Conservation (phyloP, 2,888 invertebrate genomes). For the Didymodactylos carnosus region DNA sequence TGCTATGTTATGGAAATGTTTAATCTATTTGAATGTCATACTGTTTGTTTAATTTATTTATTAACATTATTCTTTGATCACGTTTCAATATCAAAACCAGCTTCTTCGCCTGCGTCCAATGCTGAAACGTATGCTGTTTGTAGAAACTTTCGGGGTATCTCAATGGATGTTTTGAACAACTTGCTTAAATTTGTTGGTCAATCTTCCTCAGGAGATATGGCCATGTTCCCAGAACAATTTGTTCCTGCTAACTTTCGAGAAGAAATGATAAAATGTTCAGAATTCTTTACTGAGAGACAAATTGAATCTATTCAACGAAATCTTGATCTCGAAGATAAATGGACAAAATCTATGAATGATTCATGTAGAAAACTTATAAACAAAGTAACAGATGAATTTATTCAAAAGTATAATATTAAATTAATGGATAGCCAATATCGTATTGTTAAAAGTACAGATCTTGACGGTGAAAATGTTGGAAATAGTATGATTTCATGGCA, state of each 20-base stretch:
- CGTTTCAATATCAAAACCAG: slow-evolving; percentile 19
- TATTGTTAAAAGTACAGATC: not conserved
- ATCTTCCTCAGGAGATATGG: not conserved
- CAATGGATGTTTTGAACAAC: not conserved
- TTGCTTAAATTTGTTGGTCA: not conserved
- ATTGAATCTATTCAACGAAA: not conserved
- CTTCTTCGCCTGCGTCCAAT: not conserved
- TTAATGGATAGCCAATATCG: not conserved
- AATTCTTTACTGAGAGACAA: not conserved
- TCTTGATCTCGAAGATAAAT: not conserved
- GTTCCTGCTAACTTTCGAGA: not conserved
- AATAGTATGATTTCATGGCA: not conserved
- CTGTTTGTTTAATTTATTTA: slow-evolving; percentile 56
- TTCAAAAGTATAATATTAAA: too few relatives aligned
- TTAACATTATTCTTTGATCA: slow-evolving; percentile 51
- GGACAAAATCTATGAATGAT: not conserved
- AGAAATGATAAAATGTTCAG: not conserved
- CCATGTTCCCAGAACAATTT: not conserved
- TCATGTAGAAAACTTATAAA: not conserved
- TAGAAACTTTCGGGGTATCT: not conserved
- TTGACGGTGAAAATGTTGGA: not conserved
- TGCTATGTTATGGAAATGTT: slow-evolving; percentile 68
- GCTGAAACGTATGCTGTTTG: not conserved
- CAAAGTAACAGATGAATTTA: too few relatives aligned
- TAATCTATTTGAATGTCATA: slow-evolving; percentile 64